Percentiles rank a stretch among this genome's conserved stretches.
Conservation (phyloP, 2,888 invertebrate genomes). For the Spatulosminthurus flaviceps region DNA sequence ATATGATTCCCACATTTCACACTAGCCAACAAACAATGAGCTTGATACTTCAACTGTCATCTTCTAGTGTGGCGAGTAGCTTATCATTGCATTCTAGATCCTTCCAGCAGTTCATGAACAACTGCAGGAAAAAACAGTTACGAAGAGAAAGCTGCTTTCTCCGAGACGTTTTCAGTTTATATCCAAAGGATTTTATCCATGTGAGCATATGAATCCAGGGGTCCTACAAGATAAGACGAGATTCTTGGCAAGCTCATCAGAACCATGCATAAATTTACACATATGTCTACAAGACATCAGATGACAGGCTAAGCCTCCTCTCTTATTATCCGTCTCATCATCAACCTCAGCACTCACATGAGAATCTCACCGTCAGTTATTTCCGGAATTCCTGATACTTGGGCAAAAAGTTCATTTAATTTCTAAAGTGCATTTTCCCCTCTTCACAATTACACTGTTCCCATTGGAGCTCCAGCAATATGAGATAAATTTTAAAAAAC, state of each 20-base stretch:
- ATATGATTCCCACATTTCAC: not conserved
- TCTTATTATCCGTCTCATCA: not conserved
- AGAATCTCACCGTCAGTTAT: not conserved
- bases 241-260: not conserved
- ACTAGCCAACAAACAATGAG: not conserved
- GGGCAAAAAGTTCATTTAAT: too few relatives aligned
- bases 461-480: too few relatives aligned
- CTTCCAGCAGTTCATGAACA: too few relatives aligned
- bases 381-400: too few relatives aligned
- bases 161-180: not conserved
- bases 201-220: not conserved
- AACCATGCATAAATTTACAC: constrained; percentile 21
- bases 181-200: too few relatives aligned
- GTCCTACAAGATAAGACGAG: not conserved
- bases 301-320: not conserved
- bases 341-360: not conserved
- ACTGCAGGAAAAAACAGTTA: too few relatives aligned
- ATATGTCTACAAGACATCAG: not conserved
- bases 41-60: not conserved
- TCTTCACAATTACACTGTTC: too few relatives aligned
- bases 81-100: not conserved
- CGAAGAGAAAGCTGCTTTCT: too few relatives aligned
- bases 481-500: too few relatives aligned
- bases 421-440: too few relatives aligned
- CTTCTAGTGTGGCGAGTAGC: constrained; percentile 1